Conservation (phyloP, 2,888 invertebrate genomes). For the Dendrolimus pini region DNA sequence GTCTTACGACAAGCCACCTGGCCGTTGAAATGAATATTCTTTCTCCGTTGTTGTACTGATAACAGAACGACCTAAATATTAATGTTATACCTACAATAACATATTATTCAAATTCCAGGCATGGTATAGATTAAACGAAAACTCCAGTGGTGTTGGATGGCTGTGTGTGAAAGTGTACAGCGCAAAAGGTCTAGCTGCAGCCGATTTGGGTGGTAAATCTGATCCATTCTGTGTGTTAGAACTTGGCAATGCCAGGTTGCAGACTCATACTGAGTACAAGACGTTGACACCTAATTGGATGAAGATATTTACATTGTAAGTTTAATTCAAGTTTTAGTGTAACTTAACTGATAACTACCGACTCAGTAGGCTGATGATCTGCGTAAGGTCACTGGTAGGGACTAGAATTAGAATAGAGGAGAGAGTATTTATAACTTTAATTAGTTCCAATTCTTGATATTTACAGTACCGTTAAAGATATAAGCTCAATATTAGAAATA, state of each 20-base stretch:
- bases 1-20: no score
- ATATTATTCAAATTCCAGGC: constrained; percentile 59
- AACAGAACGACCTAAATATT: no score
- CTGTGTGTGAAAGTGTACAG: constrained; percentile 94
- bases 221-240: constrained; percentile 99
- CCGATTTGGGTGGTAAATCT: constrained; percentile 97
- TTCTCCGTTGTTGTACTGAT: no score
- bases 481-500: constrained; percentile 94
- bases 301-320: constrained; percentile 98
- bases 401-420: no score
- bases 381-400: no score
- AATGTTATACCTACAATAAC: no score
- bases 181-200: constrained; percentile 91
- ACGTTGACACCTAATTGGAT: constrained; percentile 98
- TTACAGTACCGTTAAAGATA: constrained; percentile 93
- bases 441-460: neutral
- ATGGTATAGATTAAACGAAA: constrained; percentile 71
- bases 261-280: constrained; percentile 99
- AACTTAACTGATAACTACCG: no score
- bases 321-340: constrained; percentile 17
- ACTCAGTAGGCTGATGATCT: no score
- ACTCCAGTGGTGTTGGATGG: constrained; percentile 90
- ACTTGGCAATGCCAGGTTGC: constrained; percentile 93
- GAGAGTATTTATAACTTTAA: no score
- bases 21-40: no score